Evolutionary conservation across 2,113 vertebrate genomes (phyloP).

Genomic region (Tragelaphus buxtoni): DNA sequence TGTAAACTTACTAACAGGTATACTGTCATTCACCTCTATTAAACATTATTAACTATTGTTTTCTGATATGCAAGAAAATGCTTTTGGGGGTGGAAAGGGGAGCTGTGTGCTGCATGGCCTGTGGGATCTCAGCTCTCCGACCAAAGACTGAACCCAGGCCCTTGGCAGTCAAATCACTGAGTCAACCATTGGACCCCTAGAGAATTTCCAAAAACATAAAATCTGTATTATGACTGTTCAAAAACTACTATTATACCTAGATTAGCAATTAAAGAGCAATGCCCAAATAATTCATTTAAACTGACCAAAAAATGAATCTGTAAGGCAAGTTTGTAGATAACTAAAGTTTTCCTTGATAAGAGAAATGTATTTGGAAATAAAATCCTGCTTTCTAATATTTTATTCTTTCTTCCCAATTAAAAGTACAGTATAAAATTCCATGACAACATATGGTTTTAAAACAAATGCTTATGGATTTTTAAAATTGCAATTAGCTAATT

Average conservation of each 20-base stretch:
- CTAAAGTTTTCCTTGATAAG: neutral
- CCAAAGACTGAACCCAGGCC: neutral
- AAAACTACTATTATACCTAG: neutral
- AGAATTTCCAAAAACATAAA: neutral
- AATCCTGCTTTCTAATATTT: neutral
- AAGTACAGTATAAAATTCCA: neutral
- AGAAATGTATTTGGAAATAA: constrained; percentile 10
- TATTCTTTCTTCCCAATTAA: neutral
- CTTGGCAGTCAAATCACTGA: neutral
- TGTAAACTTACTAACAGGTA: neutral
- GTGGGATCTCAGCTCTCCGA: neutral
- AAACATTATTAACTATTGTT: neutral
- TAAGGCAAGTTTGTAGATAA: neutral
- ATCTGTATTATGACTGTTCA: neutral
- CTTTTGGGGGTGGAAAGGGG: neutral
- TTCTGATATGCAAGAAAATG: neutral
- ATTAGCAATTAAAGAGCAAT: neutral
- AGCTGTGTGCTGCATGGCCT: neutral
- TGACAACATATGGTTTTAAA: neutral
- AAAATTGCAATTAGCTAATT: neutral
- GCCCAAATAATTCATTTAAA: neutral
- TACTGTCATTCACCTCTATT: neutral
- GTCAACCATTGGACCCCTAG: neutral
- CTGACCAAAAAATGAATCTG: neutral
- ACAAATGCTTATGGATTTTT: neutral